Evolutionary conservation across 2,113 vertebrate species (phyloP).

Genomic region (Oreocharis arfaki): DNA sequence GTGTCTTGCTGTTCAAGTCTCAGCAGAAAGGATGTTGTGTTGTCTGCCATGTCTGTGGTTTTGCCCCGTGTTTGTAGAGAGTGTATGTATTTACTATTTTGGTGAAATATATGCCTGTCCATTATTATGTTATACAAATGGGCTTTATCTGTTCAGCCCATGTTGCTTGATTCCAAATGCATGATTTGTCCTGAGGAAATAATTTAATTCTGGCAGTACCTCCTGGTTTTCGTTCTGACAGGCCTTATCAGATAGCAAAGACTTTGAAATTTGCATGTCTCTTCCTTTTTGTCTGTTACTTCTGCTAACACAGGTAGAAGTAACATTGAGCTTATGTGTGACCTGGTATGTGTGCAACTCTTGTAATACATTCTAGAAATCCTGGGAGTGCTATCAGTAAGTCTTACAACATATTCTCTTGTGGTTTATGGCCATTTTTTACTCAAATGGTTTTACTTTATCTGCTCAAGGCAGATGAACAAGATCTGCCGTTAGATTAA

Average conservation of each 20-base stretch:
- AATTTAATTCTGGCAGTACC: slow-evolving; percentile 39
- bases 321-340: background rate
- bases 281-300: slow-evolving; percentile 43
- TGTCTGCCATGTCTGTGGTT: slow-evolving; percentile 16
- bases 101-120: slow-evolving; percentile 11
- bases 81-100: slow-evolving; percentile 37
- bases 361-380: background rate
- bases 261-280: slow-evolving; percentile 51
- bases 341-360: background rate
- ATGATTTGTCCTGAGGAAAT: slow-evolving; percentile 53
- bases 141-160: slow-evolving; percentile 26
- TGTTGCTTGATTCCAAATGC: slow-evolving; percentile 23
- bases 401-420: background rate
- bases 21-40: slow-evolving; percentile 32
- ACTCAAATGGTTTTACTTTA: background rate
- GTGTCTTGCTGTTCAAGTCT: slow-evolving; percentile 21
- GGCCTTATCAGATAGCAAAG: slow-evolving; percentile 33
- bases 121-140: slow-evolving; percentile 40
- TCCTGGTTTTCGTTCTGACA: slow-evolving; percentile 52
- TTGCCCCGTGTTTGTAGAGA: background rate
- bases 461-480: background rate
- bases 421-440: slow-evolving; percentile 8
- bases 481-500: background rate
- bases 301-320: background rate
- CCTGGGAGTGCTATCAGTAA: background rate